Evolutionary conservation across 2,113 vertebrate species (phyloP).

Genomic region (Loxodonta africana): DNA sequence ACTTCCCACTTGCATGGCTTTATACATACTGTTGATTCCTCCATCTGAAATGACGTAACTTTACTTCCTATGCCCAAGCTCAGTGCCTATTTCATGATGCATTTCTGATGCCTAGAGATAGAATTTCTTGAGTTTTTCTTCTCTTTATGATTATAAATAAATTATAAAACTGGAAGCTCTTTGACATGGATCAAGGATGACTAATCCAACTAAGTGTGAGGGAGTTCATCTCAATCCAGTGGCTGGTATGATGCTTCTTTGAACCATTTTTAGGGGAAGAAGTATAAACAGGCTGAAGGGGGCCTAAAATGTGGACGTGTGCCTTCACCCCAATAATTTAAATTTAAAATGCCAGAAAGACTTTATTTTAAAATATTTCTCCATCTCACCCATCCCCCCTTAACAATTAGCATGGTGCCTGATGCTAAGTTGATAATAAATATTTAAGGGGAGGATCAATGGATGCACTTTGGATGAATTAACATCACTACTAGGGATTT

Average conservation of each 20-base stretch:
- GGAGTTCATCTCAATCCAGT: accelerated
- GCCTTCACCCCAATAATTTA: background rate
- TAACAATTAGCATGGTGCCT: background rate
- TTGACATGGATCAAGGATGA: background rate
- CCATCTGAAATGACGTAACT: no score
- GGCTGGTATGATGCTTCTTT: background rate
- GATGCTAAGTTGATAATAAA: no score
- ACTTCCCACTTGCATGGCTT: accelerated
- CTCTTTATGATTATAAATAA: background rate
- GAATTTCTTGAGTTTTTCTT: background rate
- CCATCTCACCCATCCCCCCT: background rate
- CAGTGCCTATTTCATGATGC: background rate
- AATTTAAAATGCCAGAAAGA: background rate
- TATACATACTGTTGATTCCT: accelerated
- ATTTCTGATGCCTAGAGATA: background rate
- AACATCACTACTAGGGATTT: background rate
- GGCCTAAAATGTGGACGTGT: no score
- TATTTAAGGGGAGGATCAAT: background rate
- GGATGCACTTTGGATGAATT: background rate
- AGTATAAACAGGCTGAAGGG: no score
- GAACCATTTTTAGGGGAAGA: no score
- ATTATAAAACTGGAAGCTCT: no score
- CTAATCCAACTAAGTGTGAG: no score
- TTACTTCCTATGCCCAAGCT: background rate
- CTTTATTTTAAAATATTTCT: background rate